Evolutionary conservation across 2,888 invertebrate genomes (phyloP).

Genomic region (Apotomis turbidana): DNA sequence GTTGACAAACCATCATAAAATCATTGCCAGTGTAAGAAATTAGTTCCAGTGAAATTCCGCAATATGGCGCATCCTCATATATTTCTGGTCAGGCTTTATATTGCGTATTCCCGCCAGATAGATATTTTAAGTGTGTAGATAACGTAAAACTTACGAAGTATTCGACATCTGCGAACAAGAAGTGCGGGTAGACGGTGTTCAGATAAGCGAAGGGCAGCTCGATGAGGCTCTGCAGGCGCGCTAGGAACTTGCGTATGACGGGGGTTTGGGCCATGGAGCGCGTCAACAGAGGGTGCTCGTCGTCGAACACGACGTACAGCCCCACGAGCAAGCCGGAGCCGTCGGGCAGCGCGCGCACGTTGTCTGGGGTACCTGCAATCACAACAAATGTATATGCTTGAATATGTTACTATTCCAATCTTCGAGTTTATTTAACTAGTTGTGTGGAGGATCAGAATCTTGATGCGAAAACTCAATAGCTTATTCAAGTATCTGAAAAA

Average conservation of each 20-base stretch:
- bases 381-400: neutral
- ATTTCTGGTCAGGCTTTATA: too few species aligned
- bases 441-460: too few species aligned
- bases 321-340: constrained; percentile 87
- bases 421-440: too few species aligned
- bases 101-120: too few species aligned
- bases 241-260: constrained; percentile 85
- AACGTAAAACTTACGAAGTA: constrained; percentile 80
- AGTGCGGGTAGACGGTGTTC: constrained; percentile 86
- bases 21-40: too few species aligned
- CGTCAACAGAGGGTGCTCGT: constrained; percentile 82
- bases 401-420: neutral
- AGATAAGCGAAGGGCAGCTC: constrained; percentile 86
- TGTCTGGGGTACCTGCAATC: constrained; percentile 85
- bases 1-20: too few species aligned
- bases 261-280: constrained; percentile 86
- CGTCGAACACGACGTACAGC: constrained; percentile 79
- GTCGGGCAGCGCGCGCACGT: constrained; percentile 81
- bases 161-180: constrained; percentile 84
- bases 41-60: too few species aligned
- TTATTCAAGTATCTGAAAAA: too few species aligned
- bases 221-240: constrained; percentile 83
- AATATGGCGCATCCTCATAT: too few species aligned
- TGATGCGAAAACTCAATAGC: too few species aligned
- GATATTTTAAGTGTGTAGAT: too few species aligned